Evolutionary conservation across 2,797 vertebrate species (phyloP).

Genomic region (Geotrypetes seraphini): DNA sequence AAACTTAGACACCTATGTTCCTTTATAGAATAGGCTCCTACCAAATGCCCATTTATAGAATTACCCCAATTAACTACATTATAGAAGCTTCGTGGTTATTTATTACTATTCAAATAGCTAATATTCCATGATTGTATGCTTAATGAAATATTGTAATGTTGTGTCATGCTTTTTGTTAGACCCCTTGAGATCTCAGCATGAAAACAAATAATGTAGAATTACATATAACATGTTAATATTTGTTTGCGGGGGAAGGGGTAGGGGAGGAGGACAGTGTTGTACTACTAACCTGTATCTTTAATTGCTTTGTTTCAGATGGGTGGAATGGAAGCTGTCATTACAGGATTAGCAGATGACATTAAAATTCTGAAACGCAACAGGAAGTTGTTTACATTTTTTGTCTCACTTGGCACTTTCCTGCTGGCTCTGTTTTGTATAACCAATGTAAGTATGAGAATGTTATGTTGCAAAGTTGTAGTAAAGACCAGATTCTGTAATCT

Average conservation of each 20-base stretch:
- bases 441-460: constrained; percentile 66
- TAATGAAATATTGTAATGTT: no score
- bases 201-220: not conserved
- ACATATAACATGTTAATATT: not conserved
- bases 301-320: constrained; percentile 72
- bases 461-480: not conserved
- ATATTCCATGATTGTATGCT: no score
- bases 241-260: not conserved
- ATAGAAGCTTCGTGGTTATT: no score
- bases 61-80: no score
- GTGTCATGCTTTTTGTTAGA: no score
- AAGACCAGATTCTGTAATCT: not conserved
- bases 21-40: no score
- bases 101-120: no score
- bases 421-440: constrained; percentile 83
- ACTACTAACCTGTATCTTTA: not conserved
- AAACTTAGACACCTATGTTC: no score
- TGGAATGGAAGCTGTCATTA: constrained; percentile 96
- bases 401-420: constrained; percentile 79
- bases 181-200: no score
- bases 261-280: no score
- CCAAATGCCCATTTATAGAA: no score
- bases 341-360: constrained; percentile 87
- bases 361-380: constrained; percentile 84
- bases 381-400: constrained; percentile 83